Evolutionary conservation across 1,140 invertebrate species (phyloP).

Genomic region (Orchesella cincta): DNA sequence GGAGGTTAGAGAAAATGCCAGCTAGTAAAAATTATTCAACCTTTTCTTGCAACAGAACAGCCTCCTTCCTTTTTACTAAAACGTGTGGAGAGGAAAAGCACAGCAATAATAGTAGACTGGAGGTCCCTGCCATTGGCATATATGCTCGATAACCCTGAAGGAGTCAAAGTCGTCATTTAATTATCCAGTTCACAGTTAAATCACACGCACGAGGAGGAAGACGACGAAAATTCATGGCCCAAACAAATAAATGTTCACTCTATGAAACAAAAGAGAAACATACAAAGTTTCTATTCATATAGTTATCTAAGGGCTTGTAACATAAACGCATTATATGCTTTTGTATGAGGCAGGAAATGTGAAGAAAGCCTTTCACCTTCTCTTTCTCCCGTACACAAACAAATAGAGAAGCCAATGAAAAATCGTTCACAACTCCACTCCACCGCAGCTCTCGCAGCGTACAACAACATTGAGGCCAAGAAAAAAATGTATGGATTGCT

Average conservation of each 20-base stretch:
- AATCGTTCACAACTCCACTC: no score
- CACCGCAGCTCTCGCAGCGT: no score
- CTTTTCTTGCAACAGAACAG: background rate
- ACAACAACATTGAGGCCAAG: no score
- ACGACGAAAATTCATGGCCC: background rate
- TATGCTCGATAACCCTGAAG: background rate
- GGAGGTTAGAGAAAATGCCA: background rate
- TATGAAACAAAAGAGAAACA: background rate
- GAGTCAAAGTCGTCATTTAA: background rate
- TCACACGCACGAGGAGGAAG: background rate
- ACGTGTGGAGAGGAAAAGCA: background rate
- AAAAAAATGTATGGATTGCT: no score
- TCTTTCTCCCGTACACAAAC: background rate
- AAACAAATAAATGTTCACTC: background rate
- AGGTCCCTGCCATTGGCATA: no score
- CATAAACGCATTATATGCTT: background rate
- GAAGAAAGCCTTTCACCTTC: background rate
- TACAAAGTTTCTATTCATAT: background rate
- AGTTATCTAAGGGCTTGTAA: background rate
- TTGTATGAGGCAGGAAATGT: no score
- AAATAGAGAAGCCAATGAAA: conserved; percentile 12
- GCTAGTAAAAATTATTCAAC: background rate
- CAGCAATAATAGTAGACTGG: no score
- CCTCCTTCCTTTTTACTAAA: background rate
- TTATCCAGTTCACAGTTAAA: conserved; percentile 12